phyloP scores from a whole-genome alignment of 2,113 vertebrate genomes.

The Tragelaphus buxtoni region DNA sequence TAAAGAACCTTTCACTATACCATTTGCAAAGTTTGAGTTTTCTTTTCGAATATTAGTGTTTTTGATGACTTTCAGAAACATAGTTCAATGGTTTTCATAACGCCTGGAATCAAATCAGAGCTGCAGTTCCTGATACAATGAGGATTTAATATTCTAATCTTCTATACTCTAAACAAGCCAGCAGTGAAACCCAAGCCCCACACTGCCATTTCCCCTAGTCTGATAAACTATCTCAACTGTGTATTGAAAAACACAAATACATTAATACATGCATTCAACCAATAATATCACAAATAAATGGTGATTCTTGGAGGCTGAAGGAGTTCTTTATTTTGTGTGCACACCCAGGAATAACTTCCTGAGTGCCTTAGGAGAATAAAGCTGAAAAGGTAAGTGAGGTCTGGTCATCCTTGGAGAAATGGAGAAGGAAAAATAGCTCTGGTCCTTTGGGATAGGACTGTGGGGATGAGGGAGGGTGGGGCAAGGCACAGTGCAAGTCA shows the following conservation, averaged over 20 bases:
- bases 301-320: neutral
- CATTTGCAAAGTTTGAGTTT: conserved; percentile 73
- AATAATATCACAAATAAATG: neutral
- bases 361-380: neutral
- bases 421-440: neutral
- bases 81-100: conserved; percentile 62
- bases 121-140: conserved; percentile 65
- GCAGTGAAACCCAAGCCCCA: conserved; percentile 24
- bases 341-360: neutral
- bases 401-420: neutral
- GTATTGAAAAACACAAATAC: neutral
- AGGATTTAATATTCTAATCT: conserved; percentile 71
- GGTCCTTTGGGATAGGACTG: neutral
- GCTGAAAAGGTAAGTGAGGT: neutral
- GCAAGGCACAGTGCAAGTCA: neutral
- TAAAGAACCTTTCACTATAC: conserved; percentile 46
- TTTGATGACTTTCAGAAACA: conserved; percentile 74
- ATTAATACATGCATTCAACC: neutral
- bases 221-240: neutral
- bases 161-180: conserved; percentile 72
- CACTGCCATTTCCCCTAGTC: neutral
- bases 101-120: conserved; percentile 67
- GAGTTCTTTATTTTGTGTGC: neutral
- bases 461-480: rapidly evolving
- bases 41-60: conserved; percentile 74